These are phyloP conservation scores for Eurytoma adleriae DNA, from an alignment of 2,888 invertebrate genomes.

Conservation along the genomic window DNA sequence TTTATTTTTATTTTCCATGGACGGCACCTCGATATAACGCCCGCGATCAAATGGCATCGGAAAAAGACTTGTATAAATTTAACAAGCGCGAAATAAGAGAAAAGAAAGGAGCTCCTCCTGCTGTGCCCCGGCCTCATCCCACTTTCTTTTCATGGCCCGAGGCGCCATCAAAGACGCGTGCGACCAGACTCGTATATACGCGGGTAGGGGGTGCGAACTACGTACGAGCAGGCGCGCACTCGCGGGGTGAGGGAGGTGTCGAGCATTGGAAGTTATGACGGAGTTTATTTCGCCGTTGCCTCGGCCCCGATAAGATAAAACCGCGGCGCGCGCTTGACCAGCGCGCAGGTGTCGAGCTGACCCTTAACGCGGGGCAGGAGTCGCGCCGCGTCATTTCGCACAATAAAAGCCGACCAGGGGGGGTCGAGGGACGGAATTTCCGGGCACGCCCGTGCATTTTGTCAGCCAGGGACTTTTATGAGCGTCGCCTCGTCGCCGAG, in stretches of 20 bases:
- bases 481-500: conserved; percentile 39
- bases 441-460: conserved; percentile 62
- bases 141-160: neutral
- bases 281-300: conserved; percentile 19
- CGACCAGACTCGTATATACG: neutral
- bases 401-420: conserved; percentile 36
- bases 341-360: conserved; percentile 2
- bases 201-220: neutral
- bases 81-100: neutral
- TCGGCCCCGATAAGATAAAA: conserved; percentile 52
- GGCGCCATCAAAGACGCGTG: neutral
- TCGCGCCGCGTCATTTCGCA: conserved; percentile 30
- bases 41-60: no score
- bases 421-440: conserved; percentile 43
- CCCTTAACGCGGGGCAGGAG: conserved; percentile 15
- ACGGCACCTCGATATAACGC: no score
- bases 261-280: conserved; percentile 48
- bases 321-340: conserved; percentile 48
- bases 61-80: neutral
- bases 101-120: neutral
- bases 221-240: neutral
- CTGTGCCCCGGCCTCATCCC: neutral
- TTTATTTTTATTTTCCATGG: no score
- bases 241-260: neutral
- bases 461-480: conserved; percentile 59